Evolutionary conservation across 2,888 invertebrate genomes (phyloP), one percentile per base, ranked within the genome.

Genomic region (Apotomis capreana): DNA sequence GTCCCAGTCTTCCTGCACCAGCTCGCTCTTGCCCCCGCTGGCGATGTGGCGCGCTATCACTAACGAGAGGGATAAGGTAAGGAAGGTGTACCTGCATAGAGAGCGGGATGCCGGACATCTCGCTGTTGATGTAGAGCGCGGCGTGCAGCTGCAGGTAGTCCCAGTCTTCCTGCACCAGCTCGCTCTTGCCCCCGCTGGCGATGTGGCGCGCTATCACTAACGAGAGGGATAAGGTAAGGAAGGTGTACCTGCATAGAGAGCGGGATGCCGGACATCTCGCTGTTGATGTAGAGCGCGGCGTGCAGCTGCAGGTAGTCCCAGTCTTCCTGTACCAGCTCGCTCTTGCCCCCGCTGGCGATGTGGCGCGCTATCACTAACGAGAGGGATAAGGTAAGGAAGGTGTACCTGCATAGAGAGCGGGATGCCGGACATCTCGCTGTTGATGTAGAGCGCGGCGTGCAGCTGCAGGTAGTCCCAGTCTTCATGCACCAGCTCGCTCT

Each of bases 291-390:
- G 3, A 99, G 94, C 0, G 99, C 99, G 75, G 97, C 98, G 88
- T 99, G 98, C 61, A 99, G 94, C 91, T 99, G 99, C 69, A 98
- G 94, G 86, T 97, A 98, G 87, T 99, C 99, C 99, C 99, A 99
- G 86, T 98, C 96, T 84, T 98, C 98, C 87, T 97, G 97, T 77
- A 98, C 97, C 92, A 97, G 96, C 87, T 97, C 97, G 76, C 97
- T 95, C 91, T 97, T 98, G 10, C 97, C 97, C n/a, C 97, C 98
- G 78, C 96, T 96, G 69, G 95, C 95, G 83, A 97, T 95, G 86
- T 98, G 97, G 65, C 97, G 97, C 74, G 96, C 94, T 68, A 99
- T 97, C 52, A 97, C 97, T 13, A 12, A 64, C 49, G 15, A 97
- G 86, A 4, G 99, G 98, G 71, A 99, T 97, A n/a, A n/a, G n/a